These are phyloP conservation scores for Bemisia tabaci DNA, from an alignment of 1,140 invertebrate species.

Conservation along the genomic window DNA sequence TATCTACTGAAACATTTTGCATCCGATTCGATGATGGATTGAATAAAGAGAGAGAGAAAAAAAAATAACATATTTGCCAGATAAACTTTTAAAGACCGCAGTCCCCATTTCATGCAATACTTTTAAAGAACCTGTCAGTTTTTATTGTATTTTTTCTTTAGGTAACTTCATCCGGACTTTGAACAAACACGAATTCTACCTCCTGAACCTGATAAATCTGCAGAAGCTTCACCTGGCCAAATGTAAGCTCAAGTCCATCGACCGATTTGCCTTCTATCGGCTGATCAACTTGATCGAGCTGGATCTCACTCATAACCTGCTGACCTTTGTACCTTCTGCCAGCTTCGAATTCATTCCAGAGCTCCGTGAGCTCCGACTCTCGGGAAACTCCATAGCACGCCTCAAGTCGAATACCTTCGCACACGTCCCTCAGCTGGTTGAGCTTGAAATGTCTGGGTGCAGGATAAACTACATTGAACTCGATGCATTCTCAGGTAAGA, in stretches of 20 bases:
- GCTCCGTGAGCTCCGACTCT: conserved; percentile 56
- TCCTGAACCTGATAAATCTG: conserved; percentile 55
- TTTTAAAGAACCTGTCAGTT: too few species aligned
- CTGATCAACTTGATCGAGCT: conserved; percentile 62
- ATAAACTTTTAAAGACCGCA: too few species aligned
- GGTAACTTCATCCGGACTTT: conserved; percentile 52
- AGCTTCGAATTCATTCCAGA: conserved; percentile 52
- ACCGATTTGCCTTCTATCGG: conserved; percentile 48
- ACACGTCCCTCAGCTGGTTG: conserved; percentile 48
- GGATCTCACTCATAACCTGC: conserved; percentile 56
- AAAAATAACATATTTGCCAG: too few species aligned
- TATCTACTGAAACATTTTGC: too few species aligned
- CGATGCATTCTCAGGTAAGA: conserved; percentile 44
- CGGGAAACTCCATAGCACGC: conserved; percentile 52
- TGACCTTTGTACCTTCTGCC: conserved; percentile 51
- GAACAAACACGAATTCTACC: conserved; percentile 51
- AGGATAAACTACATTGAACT: conserved; percentile 47
- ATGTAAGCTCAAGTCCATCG: conserved; percentile 44
- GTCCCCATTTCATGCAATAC: too few species aligned
- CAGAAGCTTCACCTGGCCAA: conserved; percentile 58
- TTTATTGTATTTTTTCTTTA: too few species aligned
- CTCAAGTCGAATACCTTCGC: conserved; percentile 53
- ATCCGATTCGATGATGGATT: too few species aligned
- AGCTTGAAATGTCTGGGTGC: conserved; percentile 56
- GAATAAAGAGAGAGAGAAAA: too few species aligned